Evolutionary conservation across 2,113 vertebrate genomes (phyloP), one percentile per base, ranked within the genome.

Genomic region (Uropsilus gracilis): DNA sequence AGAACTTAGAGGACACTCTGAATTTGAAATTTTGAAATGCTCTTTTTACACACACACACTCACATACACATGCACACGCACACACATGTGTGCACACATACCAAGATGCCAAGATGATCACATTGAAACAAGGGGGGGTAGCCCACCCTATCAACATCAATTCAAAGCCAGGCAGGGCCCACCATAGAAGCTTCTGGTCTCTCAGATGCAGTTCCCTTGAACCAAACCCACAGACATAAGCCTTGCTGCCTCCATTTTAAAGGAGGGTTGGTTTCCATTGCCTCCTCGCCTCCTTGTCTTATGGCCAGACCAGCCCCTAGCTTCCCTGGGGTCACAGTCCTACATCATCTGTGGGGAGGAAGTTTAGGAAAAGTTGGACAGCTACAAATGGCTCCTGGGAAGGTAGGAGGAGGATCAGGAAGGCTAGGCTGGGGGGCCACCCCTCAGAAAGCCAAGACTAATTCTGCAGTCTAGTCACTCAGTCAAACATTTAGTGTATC

Each of bases 401-500:
- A 96, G 97, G 97, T 97, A 97, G 39, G 61, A 97, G 93, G 96
- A 96, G 97, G 95, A 96, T 96, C 97, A 97, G 96, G 97, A 97
- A 91, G 96, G 96, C 97, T 90, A 46, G 96, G 95, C 96, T 97
- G 97, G 94, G 97, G 50, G 97, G 95, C 96, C 46, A 89, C 16
- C 98, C 97, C 98, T 98, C 96, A 24, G 97, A 97, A 97, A 98
- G 98, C 97, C 98, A 97, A 98, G 98, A 98, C 98, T 98, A 97
- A 99, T 99, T 98, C 97, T 84, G 97, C 96, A 98, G 98, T 98
- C 98, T 98, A 98, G 98, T 98, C 98, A 98, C 98, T 99, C 98
- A 96, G 98, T 99, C 98, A 98, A 98, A 98, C 98, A 98, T 99
- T 99, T 98, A 99, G 98, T 98, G 98, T 98, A 98, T 98, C 98